Evolutionary conservation across 2,888 invertebrate genomes (phyloP).

Genomic region (Parnassius orleans): DNA sequence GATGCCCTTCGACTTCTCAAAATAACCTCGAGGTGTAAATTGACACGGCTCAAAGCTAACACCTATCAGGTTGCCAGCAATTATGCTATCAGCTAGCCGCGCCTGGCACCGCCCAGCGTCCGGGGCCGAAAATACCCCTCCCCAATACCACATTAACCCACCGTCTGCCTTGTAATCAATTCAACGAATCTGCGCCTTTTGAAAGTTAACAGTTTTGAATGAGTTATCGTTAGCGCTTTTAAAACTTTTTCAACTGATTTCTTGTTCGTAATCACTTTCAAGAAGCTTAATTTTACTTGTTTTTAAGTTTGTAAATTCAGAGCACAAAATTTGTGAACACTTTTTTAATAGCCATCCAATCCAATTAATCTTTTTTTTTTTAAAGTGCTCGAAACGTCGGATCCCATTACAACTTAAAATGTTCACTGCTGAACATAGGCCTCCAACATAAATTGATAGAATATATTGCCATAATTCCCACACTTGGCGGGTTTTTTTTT

Average conservation of each 20-base stretch:
- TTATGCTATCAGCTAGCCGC: slow-evolving; percentile 35
- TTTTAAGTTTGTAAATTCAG: too few relatives aligned
- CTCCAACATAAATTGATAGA: too few relatives aligned
- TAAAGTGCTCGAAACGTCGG: too few relatives aligned
- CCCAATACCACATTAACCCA: neutral
- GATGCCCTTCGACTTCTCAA: slow-evolving; percentile 24
- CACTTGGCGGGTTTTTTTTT: too few relatives aligned
- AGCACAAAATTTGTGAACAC: too few relatives aligned
- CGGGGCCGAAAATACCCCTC: neutral
- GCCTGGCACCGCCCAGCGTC: slow-evolving; percentile 30
- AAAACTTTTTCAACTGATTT: neutral
- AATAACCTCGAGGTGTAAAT: slow-evolving; percentile 42
- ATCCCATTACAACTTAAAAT: too few relatives aligned
- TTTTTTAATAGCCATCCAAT: too few relatives aligned
- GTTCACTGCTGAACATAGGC: too few relatives aligned
- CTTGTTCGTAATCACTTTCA: too few relatives aligned
- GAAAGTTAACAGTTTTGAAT: neutral
- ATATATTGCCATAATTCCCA: too few relatives aligned
- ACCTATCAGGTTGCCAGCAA: slow-evolving; percentile 43
- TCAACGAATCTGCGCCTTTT: neutral
- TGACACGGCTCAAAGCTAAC: slow-evolving; percentile 43
- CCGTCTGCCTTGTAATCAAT: slow-evolving; percentile 1
- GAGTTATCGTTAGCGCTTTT: neutral
- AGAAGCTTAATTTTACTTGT: too few relatives aligned
- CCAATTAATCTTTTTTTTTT: too few relatives aligned